These are phyloP conservation scores for Oasisia sp. DNA, from an alignment of 2,888 invertebrate genomes.

Conservation along the genomic window DNA sequence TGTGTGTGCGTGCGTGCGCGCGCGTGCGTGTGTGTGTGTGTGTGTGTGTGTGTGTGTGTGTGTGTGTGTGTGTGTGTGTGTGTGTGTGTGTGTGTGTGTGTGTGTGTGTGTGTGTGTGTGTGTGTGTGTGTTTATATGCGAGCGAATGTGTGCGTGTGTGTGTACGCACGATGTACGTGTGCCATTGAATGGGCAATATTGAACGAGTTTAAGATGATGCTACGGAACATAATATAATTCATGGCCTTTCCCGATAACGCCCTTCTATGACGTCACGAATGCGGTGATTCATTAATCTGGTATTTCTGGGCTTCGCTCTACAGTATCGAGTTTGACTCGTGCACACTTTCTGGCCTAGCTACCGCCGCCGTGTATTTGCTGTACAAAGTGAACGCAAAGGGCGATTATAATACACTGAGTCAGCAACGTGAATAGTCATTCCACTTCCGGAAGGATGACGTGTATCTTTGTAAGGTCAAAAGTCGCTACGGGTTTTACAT, in stretches of 20 bases:
- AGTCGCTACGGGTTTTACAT: not conserved
- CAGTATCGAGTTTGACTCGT: not conserved
- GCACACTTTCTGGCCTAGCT: not conserved
- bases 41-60: too few relatives aligned
- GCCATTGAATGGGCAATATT: too few relatives aligned
- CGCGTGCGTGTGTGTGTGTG: too few relatives aligned
- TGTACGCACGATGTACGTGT: too few relatives aligned
- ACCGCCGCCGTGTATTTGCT: not conserved
- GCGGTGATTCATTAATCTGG: not conserved
- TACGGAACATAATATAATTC: not conserved
- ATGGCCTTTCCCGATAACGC: not conserved
- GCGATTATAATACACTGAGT: not conserved
- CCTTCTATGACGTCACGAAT: not conserved
- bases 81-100: too few relatives aligned
- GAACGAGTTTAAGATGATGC: not conserved
- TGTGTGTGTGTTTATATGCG: too few relatives aligned
- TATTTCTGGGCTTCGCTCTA: not conserved
- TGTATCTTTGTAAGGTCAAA: not conserved
- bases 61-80: too few relatives aligned
- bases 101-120: too few relatives aligned
- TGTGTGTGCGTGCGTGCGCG: too few relatives aligned
- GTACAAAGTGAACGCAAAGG: not conserved
- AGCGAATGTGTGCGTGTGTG: too few relatives aligned
- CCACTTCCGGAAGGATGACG: not conserved
- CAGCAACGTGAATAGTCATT: not conserved